Percentiles rank a stretch among this genome's conserved stretches.
Evolutionary conservation across 2,888 invertebrate genomes (phyloP).

Genomic region (Cephus pygmeus): DNA sequence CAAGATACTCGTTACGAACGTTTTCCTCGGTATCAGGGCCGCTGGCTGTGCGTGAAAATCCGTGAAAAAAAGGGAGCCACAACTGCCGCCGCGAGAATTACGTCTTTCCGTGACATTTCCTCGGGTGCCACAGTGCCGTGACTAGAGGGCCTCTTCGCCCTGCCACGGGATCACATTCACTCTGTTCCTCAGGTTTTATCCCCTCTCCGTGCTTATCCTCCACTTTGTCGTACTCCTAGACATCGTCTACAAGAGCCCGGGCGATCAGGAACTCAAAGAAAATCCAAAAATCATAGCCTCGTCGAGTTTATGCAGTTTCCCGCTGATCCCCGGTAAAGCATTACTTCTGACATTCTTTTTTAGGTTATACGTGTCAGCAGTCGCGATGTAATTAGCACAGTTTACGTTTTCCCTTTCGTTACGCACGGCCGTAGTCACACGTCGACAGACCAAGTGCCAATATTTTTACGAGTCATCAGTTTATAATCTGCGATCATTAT

Average conservation of each 20-base stretch:
- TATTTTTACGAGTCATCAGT: not conserved
- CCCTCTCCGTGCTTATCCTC: not conserved
- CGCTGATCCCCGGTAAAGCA: not conserved
- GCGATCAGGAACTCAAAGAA: not conserved
- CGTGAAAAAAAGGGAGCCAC: slow-evolving; percentile 16
- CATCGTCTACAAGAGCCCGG: not conserved
- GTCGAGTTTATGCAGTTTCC: not conserved
- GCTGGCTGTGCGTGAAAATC: slow-evolving; percentile 13
- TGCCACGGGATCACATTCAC: not conserved
- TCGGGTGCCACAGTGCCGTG: slow-evolving; percentile 39
- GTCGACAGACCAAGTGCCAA: not conserved
- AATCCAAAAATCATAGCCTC: not conserved
- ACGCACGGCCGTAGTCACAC: slow-evolving; percentile 39
- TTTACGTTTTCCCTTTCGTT: slow-evolving; percentile 56
- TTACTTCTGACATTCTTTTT: not conserved
- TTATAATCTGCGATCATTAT: not conserved
- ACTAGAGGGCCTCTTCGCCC: slow-evolving; percentile 27
- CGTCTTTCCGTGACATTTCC: slow-evolving; percentile 42
- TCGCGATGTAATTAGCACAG: slow-evolving; percentile 16
- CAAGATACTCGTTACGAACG: slow-evolving; percentile 26
- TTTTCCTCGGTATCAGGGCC: slow-evolving; percentile 24
- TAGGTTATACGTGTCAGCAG: not conserved
- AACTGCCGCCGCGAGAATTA: slow-evolving; percentile 36
- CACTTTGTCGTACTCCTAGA: not conserved
- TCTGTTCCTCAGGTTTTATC: not conserved